phyloP scores from a whole-genome alignment of 2,797 vertebrate genomes.

The Myripristis murdjan region DNA sequence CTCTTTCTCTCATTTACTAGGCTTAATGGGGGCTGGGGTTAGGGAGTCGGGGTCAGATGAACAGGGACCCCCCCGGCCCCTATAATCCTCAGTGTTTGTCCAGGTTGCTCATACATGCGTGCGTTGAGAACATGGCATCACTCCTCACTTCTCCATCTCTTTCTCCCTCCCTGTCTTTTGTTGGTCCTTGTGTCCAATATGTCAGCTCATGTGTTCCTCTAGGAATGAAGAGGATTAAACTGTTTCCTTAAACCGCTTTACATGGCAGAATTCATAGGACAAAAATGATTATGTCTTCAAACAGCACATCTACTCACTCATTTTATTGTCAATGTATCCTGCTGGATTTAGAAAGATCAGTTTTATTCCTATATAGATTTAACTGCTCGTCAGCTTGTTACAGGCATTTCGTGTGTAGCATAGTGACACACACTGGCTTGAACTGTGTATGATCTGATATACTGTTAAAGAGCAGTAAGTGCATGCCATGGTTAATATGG shows the following conservation, averaged over 20 bases:
- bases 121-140: conserved; percentile 50
- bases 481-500: conserved; percentile 7
- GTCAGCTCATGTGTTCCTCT: conserved; percentile 51
- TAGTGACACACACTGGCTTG: neutral
- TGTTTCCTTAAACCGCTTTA: conserved; percentile 35
- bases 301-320: neutral
- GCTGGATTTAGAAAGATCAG: conserved; percentile 5
- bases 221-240: conserved; percentile 48
- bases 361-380: neutral
- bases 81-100: conserved; percentile 59
- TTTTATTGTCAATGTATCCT: neutral
- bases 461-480: conserved; percentile 22
- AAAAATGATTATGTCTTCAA: conserved; percentile 8
- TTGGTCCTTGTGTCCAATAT: conserved; percentile 8
- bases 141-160: conserved; percentile 32
- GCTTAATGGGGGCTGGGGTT: conserved; percentile 59
- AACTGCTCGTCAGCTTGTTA: conserved; percentile 12
- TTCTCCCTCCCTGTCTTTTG: conserved; percentile 24
- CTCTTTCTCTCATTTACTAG: conserved; percentile 71
- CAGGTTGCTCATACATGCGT: conserved; percentile 42
- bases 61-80: conserved; percentile 31
- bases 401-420: conserved; percentile 28
- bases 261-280: conserved; percentile 4
- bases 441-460: conserved; percentile 2
- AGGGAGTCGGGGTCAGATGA: conserved; percentile 50